These are phyloP conservation scores for Gymnocheta viridis DNA, from an alignment of 2,888 invertebrate genomes.

Conservation along the genomic window DNA sequence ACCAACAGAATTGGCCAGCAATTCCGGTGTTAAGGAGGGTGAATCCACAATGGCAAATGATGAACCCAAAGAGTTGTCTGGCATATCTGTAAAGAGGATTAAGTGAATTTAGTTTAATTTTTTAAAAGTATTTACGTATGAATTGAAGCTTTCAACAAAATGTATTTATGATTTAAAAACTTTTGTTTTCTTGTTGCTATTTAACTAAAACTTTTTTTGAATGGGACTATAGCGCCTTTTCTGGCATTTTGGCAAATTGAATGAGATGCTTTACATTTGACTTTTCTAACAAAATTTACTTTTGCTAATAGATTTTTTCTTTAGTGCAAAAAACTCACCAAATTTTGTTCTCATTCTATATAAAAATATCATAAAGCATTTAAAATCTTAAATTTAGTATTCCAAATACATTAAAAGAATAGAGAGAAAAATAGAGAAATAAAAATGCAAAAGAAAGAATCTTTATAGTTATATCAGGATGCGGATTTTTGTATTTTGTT, in stretches of 20 bases:
- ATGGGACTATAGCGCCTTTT: conserved; percentile 13
- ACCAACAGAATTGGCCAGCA: conserved; percentile 79
- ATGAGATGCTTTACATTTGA: conserved; percentile 34
- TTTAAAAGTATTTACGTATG: neutral
- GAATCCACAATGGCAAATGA: conserved; percentile 81
- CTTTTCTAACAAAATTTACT: neutral
- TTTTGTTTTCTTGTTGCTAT: conserved; percentile 27
- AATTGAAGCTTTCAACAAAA: conserved; percentile 2
- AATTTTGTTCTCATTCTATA: conserved; percentile 74
- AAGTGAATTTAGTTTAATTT: neutral
- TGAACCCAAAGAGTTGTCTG: conserved; percentile 77
- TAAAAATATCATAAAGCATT: conserved; percentile 76
- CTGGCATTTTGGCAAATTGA: conserved; percentile 21
- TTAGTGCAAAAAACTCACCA: conserved; percentile 75
- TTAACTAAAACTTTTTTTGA: neutral
- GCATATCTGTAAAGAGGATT: conserved; percentile 76
- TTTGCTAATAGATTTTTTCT: conserved; percentile 25
- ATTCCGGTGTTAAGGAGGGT: conserved; percentile 80
- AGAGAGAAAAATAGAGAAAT: conserved; percentile 67
- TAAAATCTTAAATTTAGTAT: conserved; percentile 73
- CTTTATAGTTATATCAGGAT: conserved; percentile 64
- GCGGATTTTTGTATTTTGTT: conserved; percentile 53
- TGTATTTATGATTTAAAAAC: conserved; percentile 34
- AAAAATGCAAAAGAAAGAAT: conserved; percentile 69
- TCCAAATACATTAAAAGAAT: conserved; percentile 37